Conservation (phyloP, 2,888 invertebrate species). For the Agelastica alni region DNA sequence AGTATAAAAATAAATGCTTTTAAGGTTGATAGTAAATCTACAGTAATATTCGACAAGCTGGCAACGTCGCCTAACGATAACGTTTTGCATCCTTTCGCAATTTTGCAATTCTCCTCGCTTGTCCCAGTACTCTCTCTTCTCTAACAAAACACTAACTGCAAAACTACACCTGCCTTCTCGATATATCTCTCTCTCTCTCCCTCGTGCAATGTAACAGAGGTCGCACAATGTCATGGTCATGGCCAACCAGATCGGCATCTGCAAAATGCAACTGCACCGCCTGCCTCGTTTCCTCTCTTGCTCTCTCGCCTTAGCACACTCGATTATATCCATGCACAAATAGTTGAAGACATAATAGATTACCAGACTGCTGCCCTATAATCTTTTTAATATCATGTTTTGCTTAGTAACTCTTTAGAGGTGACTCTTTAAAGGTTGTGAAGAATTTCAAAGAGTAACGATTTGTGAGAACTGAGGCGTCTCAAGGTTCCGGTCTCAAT, state of each 20-base stretch:
- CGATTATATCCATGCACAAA: constrained; percentile 11
- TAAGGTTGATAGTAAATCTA: too few species aligned
- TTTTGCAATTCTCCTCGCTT: background rate
- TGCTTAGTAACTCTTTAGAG: background rate
- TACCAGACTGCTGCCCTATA: constrained; percentile 1
- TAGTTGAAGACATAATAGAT: constrained; percentile 19
- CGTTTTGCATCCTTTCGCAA: background rate
- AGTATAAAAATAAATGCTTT: too few species aligned
- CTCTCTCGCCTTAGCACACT: constrained; percentile 1
- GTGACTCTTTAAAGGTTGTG: background rate
- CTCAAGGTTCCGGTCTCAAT: too few species aligned
- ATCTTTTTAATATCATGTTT: constrained; percentile 4
- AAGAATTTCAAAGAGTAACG: too few species aligned
- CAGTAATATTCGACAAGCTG: background rate
- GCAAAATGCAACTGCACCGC: constrained; percentile 49
- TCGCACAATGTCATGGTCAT: constrained; percentile 58
- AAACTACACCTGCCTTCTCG: constrained; percentile 8
- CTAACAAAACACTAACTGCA: constrained; percentile 1
- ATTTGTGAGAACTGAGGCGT: too few species aligned
- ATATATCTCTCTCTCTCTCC: constrained; percentile 4
- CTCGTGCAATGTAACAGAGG: constrained; percentile 46
- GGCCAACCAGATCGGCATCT: constrained; percentile 57
- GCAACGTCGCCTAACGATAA: background rate
- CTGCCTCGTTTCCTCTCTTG: constrained; percentile 15
- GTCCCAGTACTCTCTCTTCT: constrained; percentile 4